These are phyloP conservation scores for Oreochromis spilurus DNA, from an alignment of 2,113 vertebrate genomes.

Conservation along the genomic window DNA sequence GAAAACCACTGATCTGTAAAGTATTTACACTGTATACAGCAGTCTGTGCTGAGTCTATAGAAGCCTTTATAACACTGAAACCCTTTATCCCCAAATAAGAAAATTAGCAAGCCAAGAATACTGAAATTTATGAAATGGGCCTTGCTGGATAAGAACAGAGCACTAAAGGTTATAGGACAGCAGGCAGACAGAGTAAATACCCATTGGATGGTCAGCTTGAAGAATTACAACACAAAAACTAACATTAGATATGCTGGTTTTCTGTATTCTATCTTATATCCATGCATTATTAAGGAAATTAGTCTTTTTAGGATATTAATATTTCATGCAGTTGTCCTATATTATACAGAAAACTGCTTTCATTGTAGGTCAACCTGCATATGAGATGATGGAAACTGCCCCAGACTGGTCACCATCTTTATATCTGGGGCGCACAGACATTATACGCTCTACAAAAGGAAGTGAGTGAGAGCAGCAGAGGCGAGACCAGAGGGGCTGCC, in stretches of 20 bases:
- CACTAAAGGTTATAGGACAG: neutral
- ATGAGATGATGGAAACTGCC: neutral
- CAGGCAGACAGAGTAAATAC: neutral
- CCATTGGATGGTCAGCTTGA: fast-evolving
- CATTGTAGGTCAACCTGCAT: neutral
- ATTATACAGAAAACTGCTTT: neutral
- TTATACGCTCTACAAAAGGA: neutral
- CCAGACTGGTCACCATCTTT: neutral
- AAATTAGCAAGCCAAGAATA: neutral
- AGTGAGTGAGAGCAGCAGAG: neutral
- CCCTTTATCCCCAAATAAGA: neutral
- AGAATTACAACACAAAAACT: neutral
- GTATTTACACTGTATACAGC: neutral
- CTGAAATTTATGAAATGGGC: neutral
- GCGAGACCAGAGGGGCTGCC: neutral
- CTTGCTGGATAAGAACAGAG: neutral
- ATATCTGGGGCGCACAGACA: neutral
- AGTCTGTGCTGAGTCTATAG: neutral
- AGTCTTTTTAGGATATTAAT: neutral
- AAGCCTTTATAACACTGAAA: neutral
- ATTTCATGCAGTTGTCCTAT: neutral
- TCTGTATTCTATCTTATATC: neutral
- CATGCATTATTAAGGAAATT: neutral
- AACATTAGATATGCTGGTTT: neutral
- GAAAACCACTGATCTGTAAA: neutral